Evolutionary conservation across 2,797 vertebrate species (phyloP).

Genomic region (Yasuhikotakia modesta): DNA sequence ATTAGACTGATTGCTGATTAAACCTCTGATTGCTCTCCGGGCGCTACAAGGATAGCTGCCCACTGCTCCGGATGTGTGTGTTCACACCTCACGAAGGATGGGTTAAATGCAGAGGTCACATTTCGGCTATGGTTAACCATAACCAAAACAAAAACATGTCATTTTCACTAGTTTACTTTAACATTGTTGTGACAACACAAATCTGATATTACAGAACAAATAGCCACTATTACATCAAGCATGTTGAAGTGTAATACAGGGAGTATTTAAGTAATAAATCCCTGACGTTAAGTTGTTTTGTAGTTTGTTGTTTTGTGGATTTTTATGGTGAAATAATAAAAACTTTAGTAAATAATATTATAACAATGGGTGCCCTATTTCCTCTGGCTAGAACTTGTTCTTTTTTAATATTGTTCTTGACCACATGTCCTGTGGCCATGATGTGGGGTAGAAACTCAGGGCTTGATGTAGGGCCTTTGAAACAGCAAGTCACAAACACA

Average conservation of each 20-base stretch:
- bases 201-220: conserved; percentile 23
- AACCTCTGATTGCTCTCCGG: no score
- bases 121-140: no score
- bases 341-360: conserved; percentile 46
- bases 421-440: conserved; percentile 42
- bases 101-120: no score
- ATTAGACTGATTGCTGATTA: no score
- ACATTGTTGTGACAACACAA: conserved; percentile 17
- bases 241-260: conserved; percentile 22
- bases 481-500: conserved; percentile 14
- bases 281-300: conserved; percentile 35
- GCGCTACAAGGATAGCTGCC: no score
- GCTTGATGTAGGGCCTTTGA: conserved; percentile 13
- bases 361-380: conserved; percentile 50
- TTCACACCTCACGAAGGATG: no score
- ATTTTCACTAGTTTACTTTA: conserved; percentile 32
- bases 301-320: conserved; percentile 36
- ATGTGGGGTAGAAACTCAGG: conserved; percentile 20
- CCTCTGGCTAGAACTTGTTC: conserved; percentile 43
- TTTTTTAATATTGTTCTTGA: conserved; percentile 42
- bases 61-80: no score
- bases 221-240: conserved; percentile 16
- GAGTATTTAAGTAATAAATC: conserved; percentile 40
- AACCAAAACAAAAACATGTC: no score
- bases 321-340: conserved; percentile 45